Evolutionary conservation across 1,140 invertebrate species (phyloP).

Genomic region (Pseudomyrmex sp.): DNA sequence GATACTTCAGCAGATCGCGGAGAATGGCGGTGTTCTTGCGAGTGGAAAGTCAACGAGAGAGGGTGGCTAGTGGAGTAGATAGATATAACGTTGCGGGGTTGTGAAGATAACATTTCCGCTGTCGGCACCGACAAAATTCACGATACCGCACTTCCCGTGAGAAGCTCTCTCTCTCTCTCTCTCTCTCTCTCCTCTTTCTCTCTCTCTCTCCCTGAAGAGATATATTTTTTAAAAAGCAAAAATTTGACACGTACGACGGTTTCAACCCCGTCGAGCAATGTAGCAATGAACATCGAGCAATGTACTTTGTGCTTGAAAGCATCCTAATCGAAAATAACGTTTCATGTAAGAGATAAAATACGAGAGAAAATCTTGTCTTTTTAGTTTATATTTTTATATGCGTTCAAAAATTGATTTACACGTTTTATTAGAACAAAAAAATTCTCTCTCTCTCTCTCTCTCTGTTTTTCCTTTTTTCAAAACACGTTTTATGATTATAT

Average conservation of each 20-base stretch:
- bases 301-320: neutral
- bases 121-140: slow-evolving; percentile 39
- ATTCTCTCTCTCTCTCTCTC: no score
- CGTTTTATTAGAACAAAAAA: no score
- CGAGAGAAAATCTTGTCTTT: no score
- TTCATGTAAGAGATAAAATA: neutral
- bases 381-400: no score
- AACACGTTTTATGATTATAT: no score
- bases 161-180: neutral
- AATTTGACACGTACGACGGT: slow-evolving; percentile 34
- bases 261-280: neutral
- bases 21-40: slow-evolving; percentile 58
- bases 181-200: no score
- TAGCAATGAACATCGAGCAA: neutral
- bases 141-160: slow-evolving; percentile 48
- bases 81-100: slow-evolving; percentile 46
- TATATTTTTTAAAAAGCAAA: slow-evolving; percentile 30
- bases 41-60: slow-evolving; percentile 50
- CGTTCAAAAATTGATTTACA: no score
- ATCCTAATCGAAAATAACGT: neutral
- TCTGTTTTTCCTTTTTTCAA: no score
- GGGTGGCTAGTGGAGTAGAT: slow-evolving; percentile 59
- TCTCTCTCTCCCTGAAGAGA: no score
- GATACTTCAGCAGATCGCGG: slow-evolving; percentile 64
- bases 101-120: slow-evolving; percentile 52